Percentiles rank a stretch among this genome's conserved stretches.
phyloP scores from a whole-genome alignment of 35 echinoderm and acorn worm species.

The Heliocidaris erythrogramma region DNA sequence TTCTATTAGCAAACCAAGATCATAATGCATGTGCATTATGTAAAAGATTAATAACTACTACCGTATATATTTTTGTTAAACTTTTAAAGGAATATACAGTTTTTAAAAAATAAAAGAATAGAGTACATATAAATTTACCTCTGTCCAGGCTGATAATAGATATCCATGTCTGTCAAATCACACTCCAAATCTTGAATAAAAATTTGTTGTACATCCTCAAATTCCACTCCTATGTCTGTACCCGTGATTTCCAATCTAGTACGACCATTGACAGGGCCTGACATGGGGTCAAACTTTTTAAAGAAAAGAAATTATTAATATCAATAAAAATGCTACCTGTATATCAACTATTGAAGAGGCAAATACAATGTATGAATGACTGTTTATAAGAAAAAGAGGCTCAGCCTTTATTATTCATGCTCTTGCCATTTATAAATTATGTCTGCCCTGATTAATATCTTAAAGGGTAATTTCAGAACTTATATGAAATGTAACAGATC shows the following conservation, averaged over 20 bases:
- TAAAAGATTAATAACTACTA: too few species aligned
- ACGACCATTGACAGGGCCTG: constrained; percentile 56
- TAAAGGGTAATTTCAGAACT: too few species aligned
- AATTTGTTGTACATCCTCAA: constrained; percentile 49
- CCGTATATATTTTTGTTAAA: too few species aligned
- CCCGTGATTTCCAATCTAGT: constrained; percentile 54
- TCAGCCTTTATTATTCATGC: not conserved
- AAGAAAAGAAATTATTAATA: not conserved
- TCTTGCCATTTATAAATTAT: not conserved
- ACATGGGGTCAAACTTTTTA: constrained; percentile 41
- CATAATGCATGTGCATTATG: too few species aligned
- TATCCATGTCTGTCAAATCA: constrained; percentile 18
- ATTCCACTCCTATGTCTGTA: constrained; percentile 53
- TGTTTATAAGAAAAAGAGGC: not conserved
- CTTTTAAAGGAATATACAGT: too few species aligned
- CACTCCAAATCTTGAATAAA: constrained; percentile 46
- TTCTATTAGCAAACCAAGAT: too few species aligned
- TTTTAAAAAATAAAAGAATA: too few species aligned
- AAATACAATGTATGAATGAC: not conserved
- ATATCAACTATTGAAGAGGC: not conserved
- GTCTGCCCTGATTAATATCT: too few species aligned
- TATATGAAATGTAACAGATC: too few species aligned
- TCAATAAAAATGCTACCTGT: not conserved
- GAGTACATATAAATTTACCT: constrained; percentile 20
- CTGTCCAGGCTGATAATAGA: constrained; percentile 48